phyloP scores from a whole-genome alignment of 2,797 vertebrate species.

The Ptychobarbus kaznakovi region DNA sequence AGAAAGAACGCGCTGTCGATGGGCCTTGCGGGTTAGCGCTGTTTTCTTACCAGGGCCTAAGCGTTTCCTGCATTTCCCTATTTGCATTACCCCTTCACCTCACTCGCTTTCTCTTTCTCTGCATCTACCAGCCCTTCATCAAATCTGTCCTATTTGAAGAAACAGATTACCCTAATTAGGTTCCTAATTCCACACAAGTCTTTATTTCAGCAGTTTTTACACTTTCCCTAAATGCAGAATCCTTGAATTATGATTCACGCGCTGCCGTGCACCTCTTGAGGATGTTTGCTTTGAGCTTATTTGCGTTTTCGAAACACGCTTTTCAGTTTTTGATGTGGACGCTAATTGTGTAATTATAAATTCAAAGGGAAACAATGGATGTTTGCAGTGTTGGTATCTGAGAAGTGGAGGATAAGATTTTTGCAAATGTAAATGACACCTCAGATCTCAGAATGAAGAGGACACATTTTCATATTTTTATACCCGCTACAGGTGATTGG shows the following conservation, averaged over 20 bases:
- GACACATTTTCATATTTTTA: constrained; percentile 12
- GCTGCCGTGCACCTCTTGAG: constrained; percentile 22
- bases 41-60: constrained; percentile 27
- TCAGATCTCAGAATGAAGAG: constrained; percentile 17
- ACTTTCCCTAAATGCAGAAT: constrained; percentile 42
- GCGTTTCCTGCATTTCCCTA: neutral
- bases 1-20: constrained; percentile 72
- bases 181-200: constrained; percentile 57
- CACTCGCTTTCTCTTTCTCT: constrained; percentile 38
- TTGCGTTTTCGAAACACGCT: constrained; percentile 45
- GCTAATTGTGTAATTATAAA: constrained; percentile 52
- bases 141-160: constrained; percentile 56
- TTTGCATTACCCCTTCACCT: constrained; percentile 1
- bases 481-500: neutral
- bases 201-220: constrained; percentile 47
- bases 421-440: constrained; percentile 27
- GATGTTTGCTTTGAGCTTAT: constrained; percentile 56
- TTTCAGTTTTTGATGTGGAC: constrained; percentile 47
- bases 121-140: constrained; percentile 33
- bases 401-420: constrained; percentile 19
- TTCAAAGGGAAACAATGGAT: constrained; percentile 40
- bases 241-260: constrained; percentile 53
- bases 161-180: constrained; percentile 62
- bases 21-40: constrained; percentile 51
- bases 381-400: constrained; percentile 35